A percentile compares a stretch with the other conserved stretches of the same genome.
phyloP scores from a whole-genome alignment of 92 coral and sea anemone genomes.

The Hydrozoanthus gracilis region DNA sequence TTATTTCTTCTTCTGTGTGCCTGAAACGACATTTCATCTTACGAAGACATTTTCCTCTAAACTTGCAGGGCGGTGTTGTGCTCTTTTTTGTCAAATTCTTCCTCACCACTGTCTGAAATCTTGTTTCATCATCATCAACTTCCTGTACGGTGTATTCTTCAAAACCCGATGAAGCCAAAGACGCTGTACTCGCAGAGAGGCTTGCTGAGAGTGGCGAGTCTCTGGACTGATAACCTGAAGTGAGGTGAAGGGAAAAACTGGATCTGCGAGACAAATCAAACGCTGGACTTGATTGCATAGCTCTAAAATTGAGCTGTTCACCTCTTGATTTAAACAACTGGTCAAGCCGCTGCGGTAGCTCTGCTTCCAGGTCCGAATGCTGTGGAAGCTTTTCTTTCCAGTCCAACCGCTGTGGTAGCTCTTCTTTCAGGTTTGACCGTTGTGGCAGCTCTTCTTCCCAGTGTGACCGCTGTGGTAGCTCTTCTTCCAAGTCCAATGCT shows the following conservation, averaged over 20 bases:
- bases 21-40: not conserved
- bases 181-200: slow-evolving; percentile 18
- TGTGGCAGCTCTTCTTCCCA: not conserved
- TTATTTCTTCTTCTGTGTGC: slow-evolving; percentile 12
- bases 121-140: not conserved
- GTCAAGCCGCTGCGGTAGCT: not conserved
- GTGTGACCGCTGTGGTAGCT: not conserved
- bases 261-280: not conserved
- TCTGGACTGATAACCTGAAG: slow-evolving; percentile 17
- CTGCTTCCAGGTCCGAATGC: too few species aligned
- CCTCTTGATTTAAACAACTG: not conserved
- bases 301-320: not conserved
- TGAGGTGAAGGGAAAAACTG: not conserved
- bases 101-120: slow-evolving; percentile 2
- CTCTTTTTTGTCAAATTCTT: not conserved
- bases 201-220: slow-evolving; percentile 1
- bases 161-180: slow-evolving; percentile 33
- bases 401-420: not conserved
- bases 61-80: not conserved
- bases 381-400: not conserved
- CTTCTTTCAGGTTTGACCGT: not conserved
- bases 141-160: not conserved
- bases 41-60: not conserved
- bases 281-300: not conserved
- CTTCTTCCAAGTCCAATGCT: not conserved